Percentiles rank a stretch among this genome's conserved stretches.
Conservation (phyloP, 2,797 vertebrate species). For the Parambassis ranga region DNA sequence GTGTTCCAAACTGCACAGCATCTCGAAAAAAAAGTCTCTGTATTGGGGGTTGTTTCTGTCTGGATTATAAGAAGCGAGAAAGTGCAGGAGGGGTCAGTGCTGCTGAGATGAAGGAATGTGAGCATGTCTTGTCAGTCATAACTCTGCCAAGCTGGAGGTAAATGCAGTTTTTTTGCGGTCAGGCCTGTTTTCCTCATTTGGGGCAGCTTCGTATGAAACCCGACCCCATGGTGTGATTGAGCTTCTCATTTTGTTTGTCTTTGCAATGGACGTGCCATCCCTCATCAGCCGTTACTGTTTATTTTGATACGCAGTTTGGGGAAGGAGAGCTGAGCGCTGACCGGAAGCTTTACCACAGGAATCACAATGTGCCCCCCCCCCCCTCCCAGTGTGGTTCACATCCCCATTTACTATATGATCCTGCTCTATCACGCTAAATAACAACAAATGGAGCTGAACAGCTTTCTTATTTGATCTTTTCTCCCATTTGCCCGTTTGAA, state of each 20-base stretch:
- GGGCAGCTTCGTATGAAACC: constrained; percentile 59
- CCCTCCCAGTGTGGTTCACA: constrained; percentile 9
- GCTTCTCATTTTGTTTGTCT: constrained; percentile 73
- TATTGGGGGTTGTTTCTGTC: constrained; percentile 7
- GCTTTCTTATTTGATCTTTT: too few relatives aligned
- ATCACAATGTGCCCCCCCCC: constrained; percentile 21
- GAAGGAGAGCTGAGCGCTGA: constrained; percentile 44
- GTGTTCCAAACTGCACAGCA: neutral
- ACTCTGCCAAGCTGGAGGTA: constrained; percentile 62
- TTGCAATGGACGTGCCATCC: constrained; percentile 64
- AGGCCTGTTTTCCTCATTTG: constrained; percentile 77
- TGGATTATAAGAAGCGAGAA: neutral
- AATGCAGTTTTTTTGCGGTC: constrained; percentile 56
- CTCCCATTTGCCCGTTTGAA: too few relatives aligned
- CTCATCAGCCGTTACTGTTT: constrained; percentile 70
- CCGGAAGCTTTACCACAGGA: constrained; percentile 31
- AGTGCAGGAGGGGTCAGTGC: constrained; percentile 3
- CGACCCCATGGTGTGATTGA: constrained; percentile 66
- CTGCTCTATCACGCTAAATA: neutral
- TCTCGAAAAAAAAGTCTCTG: too few relatives aligned
- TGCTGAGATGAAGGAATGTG: constrained; percentile 55
- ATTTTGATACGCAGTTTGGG: constrained; percentile 68
- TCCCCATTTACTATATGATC: neutral
- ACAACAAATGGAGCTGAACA: too few relatives aligned
- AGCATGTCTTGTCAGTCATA: constrained; percentile 69